A percentile compares a stretch with the other conserved stretches of the same genome.
phyloP scores from a whole-genome alignment of 2,888 invertebrate species.

The Rhyacophila evoluta region DNA sequence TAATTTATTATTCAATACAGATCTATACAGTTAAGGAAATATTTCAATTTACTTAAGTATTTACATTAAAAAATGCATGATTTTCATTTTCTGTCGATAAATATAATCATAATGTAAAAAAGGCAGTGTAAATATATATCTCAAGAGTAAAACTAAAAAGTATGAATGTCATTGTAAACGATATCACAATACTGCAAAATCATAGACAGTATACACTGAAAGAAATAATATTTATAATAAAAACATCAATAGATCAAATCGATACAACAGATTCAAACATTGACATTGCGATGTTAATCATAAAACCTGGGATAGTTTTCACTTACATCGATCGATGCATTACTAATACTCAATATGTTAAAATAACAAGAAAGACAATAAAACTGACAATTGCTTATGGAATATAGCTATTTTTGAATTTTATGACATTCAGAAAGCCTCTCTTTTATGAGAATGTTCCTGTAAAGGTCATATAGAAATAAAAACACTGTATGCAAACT shows the following conservation, averaged over 20 bases:
- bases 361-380: too few relatives aligned
- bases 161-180: neutral
- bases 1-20: neutral
- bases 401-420: too few relatives aligned
- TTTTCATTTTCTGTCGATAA: neutral
- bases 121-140: neutral
- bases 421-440: too few relatives aligned
- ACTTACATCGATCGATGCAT: too few relatives aligned
- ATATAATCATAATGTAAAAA: neutral
- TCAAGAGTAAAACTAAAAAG: neutral
- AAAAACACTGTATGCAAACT: too few relatives aligned
- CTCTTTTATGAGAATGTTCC: too few relatives aligned
- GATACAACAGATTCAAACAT: slow-evolving; percentile 12
- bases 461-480: too few relatives aligned
- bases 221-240: neutral
- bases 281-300: neutral
- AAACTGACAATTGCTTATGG: too few relatives aligned
- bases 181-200: slow-evolving; percentile 1
- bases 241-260: neutral
- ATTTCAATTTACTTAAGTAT: neutral
- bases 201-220: neutral
- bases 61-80: neutral
- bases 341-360: too few relatives aligned
- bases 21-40: neutral
- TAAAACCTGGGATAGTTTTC: slow-evolving; percentile 3